Percentiles rank a stretch among this genome's conserved stretches.
These are phyloP conservation scores for Ephydatia muelleri DNA, from an alignment of 37 sponge, comb jelly and placozoan species.

Conservation along the genomic window DNA sequence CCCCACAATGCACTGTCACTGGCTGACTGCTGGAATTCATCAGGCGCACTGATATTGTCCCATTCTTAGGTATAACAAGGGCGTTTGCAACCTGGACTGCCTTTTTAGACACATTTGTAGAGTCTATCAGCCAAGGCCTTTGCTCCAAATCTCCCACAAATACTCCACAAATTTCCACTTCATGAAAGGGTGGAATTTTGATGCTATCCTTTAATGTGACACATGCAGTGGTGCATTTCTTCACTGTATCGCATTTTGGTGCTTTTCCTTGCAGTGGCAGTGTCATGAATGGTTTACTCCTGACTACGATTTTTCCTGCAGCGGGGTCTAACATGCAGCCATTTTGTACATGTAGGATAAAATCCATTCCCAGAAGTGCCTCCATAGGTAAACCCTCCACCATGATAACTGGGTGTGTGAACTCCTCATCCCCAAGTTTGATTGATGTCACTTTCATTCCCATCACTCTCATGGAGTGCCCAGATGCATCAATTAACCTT, in stretches of 20 bases:
- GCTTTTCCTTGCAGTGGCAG: not conserved
- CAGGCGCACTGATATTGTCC: not conserved
- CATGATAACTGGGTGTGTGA: not conserved
- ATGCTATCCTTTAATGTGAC: not conserved
- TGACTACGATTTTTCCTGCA: not conserved
- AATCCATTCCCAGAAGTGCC: not conserved
- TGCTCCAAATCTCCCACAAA: not conserved
- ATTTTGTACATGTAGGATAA: not conserved
- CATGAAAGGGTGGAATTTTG: not conserved
- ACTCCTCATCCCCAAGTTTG: too few species aligned
- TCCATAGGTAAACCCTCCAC: conserved; percentile 3
- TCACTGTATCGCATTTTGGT: not conserved
- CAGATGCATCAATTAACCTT: too few species aligned
- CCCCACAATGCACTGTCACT: not conserved
- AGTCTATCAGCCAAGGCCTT: not conserved
- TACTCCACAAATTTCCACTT: not conserved
- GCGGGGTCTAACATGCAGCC: not conserved
- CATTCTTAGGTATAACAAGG: not conserved
- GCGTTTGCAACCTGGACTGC: not conserved
- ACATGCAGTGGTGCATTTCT: not conserved
- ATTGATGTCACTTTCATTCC: too few species aligned
- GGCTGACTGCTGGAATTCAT: not conserved
- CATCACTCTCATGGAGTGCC: too few species aligned
- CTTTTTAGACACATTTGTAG: not conserved
- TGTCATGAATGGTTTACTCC: not conserved